A percentile compares a stretch with the other conserved stretches of the same genome.
Evolutionary conservation across 1,140 invertebrate species (phyloP).

Genomic region (Leptopilina clavipes): DNA sequence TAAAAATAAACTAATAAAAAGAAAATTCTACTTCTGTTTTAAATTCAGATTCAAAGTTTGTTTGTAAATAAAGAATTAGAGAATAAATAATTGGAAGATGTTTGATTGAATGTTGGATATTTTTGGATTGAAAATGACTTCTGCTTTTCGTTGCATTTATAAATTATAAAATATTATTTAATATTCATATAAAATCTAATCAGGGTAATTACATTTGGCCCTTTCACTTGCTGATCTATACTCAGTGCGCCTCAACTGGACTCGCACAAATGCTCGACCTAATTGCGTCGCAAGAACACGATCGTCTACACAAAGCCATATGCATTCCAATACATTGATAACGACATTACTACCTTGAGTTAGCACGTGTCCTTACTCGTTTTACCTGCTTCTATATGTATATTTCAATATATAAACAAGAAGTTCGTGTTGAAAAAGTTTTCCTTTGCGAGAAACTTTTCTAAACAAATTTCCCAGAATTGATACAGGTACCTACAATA

Average conservation of each 20-base stretch:
- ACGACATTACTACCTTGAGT: constrained; percentile 19
- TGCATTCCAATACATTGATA: constrained; percentile 6
- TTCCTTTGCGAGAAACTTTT: not conserved
- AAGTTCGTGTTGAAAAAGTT: constrained; percentile 7
- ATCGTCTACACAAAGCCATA: constrained; percentile 32
- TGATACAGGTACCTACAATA: too few species aligned
- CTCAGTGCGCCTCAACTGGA: constrained; percentile 36
- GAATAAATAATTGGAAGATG: too few species aligned
- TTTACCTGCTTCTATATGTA: not conserved
- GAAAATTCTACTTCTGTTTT: too few species aligned
- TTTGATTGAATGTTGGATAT: too few species aligned
- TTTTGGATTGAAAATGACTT: too few species aligned
- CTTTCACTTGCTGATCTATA: constrained; percentile 46
- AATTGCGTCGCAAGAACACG: constrained; percentile 35
- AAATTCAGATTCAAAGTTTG: too few species aligned
- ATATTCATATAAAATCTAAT: not conserved
- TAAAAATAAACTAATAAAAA: too few species aligned
- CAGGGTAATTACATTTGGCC: constrained; percentile 24
- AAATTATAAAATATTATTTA: too few species aligned
- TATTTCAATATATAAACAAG: not conserved
- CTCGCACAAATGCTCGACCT: constrained; percentile 39
- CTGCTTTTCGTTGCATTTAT: too few species aligned
- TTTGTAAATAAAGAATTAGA: too few species aligned
- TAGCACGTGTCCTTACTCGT: constrained; percentile 16
- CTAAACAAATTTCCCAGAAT: not conserved